A percentile compares a stretch with the other conserved stretches of the same genome.
These are phyloP conservation scores for Molossus molossus DNA, from an alignment of 2,797 vertebrate species.

Conservation along the genomic window DNA sequence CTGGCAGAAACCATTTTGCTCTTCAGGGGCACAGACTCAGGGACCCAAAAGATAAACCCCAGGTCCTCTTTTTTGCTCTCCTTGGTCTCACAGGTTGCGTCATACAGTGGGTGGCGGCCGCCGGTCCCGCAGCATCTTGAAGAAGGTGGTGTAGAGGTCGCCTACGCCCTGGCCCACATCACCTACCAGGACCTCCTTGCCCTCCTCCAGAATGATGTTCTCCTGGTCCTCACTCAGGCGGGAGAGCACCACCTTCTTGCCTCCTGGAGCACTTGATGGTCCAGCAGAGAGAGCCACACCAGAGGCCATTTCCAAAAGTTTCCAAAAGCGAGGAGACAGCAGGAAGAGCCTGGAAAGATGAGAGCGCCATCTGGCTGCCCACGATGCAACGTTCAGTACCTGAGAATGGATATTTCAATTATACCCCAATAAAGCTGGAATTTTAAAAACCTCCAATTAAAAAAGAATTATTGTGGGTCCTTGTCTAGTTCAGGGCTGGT, in stretches of 20 bases:
- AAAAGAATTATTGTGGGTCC: not conserved
- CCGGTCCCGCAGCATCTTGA: constrained; percentile 93
- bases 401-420: not conserved
- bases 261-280: constrained; percentile 94
- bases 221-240: constrained; percentile 49
- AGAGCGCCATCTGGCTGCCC: too few species aligned
- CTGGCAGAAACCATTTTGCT: constrained; percentile 94
- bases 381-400: not conserved
- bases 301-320: constrained; percentile 89
- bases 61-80: constrained; percentile 96
- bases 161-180: constrained; percentile 91
- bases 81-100: constrained; percentile 94
- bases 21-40: constrained; percentile 92
- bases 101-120: constrained; percentile 95
- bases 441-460: not conserved
- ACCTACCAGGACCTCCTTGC: constrained; percentile 93
- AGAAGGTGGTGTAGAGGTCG: constrained; percentile 92
- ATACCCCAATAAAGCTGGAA: not conserved
- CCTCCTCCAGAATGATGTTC: constrained; percentile 91
- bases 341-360: too few species aligned
- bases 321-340: too few species aligned
- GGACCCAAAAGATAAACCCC: constrained; percentile 96
- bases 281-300: constrained; percentile 94
- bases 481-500: not conserved
- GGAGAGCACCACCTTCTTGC: constrained; percentile 95